phyloP scores from a whole-genome alignment of 2,888 invertebrate genomes.

The Watsonalla cultraria region DNA sequence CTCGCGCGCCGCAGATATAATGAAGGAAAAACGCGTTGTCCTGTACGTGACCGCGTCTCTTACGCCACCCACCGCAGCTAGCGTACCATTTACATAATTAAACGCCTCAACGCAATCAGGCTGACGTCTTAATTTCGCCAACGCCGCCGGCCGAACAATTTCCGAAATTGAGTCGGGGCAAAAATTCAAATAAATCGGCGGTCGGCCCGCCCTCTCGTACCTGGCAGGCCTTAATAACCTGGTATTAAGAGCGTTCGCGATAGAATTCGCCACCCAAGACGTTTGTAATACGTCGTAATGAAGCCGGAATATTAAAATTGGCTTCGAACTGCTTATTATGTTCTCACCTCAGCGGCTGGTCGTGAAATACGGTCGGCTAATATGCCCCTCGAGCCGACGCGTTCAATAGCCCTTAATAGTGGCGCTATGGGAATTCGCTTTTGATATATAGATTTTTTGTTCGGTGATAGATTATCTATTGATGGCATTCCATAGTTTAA shows the following conservation, averaged over 20 bases:
- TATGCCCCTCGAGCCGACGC: conserved; percentile 51
- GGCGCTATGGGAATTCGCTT: conserved; percentile 44
- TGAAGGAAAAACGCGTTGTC: conserved; percentile 58
- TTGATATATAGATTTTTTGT: conserved; percentile 1
- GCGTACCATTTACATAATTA: conserved; percentile 77
- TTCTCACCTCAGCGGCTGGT: conserved; percentile 74
- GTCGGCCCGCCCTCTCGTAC: conserved; percentile 55
- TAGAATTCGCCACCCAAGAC: conserved; percentile 79
- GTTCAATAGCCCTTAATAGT: conserved; percentile 51
- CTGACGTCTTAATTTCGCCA: conserved; percentile 78
- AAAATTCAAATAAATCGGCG: conserved; percentile 78
- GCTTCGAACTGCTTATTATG: conserved; percentile 75
- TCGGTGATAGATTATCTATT: conserved; percentile 3
- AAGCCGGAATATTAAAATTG: conserved; percentile 78
- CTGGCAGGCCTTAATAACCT: conserved; percentile 64
- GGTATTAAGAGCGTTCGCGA: conserved; percentile 74
- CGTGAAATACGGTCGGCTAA: conserved; percentile 74
- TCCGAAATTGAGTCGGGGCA: conserved; percentile 77
- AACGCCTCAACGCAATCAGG: conserved; percentile 73
- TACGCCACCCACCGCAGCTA: conserved; percentile 68
- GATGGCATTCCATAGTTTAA: background rate
- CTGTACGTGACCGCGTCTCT: conserved; percentile 66
- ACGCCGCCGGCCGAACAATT: conserved; percentile 73
- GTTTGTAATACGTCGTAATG: conserved; percentile 77
- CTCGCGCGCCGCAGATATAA: conserved; percentile 9